Percentiles rank a stretch among this genome's conserved stretches.
Evolutionary conservation across 2,797 vertebrate genomes (phyloP).

Genomic region (Phyllotis vaccarum): DNA sequence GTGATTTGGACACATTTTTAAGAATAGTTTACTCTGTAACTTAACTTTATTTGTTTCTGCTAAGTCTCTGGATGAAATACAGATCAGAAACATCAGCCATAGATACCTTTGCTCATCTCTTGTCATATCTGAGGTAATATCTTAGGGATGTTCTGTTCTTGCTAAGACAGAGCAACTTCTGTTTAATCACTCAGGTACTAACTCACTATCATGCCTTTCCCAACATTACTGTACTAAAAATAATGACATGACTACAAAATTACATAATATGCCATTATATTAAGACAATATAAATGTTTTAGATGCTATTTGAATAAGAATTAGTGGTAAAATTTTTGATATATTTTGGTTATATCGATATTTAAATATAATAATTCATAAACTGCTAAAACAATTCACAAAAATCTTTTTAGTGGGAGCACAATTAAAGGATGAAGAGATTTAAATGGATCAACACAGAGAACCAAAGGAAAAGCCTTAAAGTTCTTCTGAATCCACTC

Average conservation of each 20-base stretch:
- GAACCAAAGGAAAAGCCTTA: conserved; percentile 19
- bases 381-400: background rate
- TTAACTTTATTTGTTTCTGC: background rate
- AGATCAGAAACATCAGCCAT: background rate
- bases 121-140: background rate
- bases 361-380: background rate
- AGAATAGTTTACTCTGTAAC: conserved; percentile 28
- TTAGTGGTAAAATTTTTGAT: background rate
- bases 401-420: conserved; percentile 27
- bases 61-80: conserved; percentile 4
- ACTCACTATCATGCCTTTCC: background rate
- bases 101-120: background rate
- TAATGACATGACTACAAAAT: background rate
- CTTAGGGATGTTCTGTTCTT: background rate
- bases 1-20: background rate
- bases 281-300: background rate
- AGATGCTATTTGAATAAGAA: background rate
- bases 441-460: conserved; percentile 33
- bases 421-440: conserved; percentile 37
- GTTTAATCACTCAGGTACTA: background rate
- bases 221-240: background rate
- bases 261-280: background rate
- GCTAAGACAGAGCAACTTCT: background rate
- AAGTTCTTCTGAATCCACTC: background rate
- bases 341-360: background rate